Evolutionary conservation across 2,113 vertebrate species (phyloP).

Genomic region (Aldabrachelys gigantea): DNA sequence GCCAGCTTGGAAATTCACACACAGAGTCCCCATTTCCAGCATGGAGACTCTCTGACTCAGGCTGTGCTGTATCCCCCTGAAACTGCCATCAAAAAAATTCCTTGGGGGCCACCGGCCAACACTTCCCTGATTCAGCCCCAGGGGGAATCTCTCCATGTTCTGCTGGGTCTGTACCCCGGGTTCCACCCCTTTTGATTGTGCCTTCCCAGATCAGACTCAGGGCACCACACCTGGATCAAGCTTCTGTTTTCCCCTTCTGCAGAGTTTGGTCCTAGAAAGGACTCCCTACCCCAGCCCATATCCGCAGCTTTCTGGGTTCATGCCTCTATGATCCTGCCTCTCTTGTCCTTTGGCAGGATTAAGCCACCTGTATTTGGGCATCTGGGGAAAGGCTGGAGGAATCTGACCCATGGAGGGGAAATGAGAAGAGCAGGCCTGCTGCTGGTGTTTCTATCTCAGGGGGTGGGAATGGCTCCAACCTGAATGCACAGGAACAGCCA

Average conservation of each 20-base stretch:
- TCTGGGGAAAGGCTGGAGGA: neutral
- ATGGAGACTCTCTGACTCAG: neutral
- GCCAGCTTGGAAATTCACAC: neutral
- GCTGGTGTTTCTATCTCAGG: neutral
- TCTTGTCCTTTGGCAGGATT: neutral
- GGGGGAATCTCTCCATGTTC: neutral
- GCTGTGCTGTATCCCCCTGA: neutral
- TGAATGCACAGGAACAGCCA: neutral
- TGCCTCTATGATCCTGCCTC: neutral
- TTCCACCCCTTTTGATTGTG: neutral
- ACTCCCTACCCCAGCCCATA: neutral
- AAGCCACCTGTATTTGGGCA: neutral
- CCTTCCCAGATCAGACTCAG: neutral
- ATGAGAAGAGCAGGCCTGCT: too few species aligned
- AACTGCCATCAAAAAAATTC: neutral
- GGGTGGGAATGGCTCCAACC: neutral
- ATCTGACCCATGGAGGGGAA: neutral
- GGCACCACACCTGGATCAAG: neutral
- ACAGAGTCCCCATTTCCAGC: neutral
- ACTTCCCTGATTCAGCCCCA: neutral
- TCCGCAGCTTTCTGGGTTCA: neutral
- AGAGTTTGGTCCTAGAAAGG: neutral
- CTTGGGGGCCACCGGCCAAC: neutral
- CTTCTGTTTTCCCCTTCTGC: neutral
- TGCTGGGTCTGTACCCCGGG: neutral